These are phyloP conservation scores for Lordiphosa mommai DNA, from an alignment of 1,140 invertebrate species.

Conservation along the genomic window DNA sequence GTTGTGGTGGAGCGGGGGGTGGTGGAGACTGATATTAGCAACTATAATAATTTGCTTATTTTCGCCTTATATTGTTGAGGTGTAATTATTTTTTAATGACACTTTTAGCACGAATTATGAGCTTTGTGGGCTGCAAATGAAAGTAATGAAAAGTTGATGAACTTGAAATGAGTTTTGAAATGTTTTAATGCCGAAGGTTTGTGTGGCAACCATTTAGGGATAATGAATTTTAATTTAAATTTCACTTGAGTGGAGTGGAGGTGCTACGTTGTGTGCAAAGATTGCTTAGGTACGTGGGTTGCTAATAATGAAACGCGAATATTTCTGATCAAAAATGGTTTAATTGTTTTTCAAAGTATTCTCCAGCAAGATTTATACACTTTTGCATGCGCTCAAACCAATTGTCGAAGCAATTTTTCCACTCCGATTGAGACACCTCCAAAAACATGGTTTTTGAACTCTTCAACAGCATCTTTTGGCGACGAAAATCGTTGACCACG, in stretches of 20 bases:
- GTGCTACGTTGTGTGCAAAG: background rate
- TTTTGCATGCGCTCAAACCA: too few relatives aligned
- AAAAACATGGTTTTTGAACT: too few relatives aligned
- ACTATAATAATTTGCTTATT: constrained; percentile 58
- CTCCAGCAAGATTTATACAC: too few relatives aligned
- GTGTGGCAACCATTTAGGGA: constrained; percentile 12
- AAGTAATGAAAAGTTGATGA: constrained; percentile 29
- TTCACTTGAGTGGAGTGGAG: background rate
- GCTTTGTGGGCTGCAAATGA: background rate
- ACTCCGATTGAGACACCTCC: too few relatives aligned
- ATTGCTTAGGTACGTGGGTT: background rate
- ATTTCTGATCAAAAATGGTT: too few relatives aligned
- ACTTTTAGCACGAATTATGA: constrained; percentile 44
- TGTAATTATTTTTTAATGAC: constrained; percentile 56
- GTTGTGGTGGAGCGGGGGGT: constrained; percentile 16
- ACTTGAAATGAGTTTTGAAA: constrained; percentile 40
- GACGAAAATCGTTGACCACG: too few relatives aligned
- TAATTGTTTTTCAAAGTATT: too few relatives aligned
- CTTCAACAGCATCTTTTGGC: too few relatives aligned
- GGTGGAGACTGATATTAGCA: constrained; percentile 24
- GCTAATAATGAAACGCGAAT: background rate
- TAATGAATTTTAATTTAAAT: constrained; percentile 28
- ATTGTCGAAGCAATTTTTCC: too few relatives aligned
- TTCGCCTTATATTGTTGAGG: constrained; percentile 44
- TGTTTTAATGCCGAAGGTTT: constrained; percentile 9